Evolutionary conservation across 1,140 invertebrate species (phyloP), one percentile per base, ranked within the genome.

Genomic region (Bradynema listronoti): DNA sequence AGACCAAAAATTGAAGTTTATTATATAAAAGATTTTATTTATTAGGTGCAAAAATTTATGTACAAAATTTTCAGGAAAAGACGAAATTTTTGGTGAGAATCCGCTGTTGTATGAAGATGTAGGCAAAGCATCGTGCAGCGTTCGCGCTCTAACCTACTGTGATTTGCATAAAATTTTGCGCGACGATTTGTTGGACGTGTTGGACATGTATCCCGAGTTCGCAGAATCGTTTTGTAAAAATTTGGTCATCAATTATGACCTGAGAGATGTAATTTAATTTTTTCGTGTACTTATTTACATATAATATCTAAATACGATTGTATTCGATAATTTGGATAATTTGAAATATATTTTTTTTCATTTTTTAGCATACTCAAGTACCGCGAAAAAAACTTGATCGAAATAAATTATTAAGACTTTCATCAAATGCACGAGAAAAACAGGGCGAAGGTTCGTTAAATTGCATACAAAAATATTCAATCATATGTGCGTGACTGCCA

Each of bases 71-170:
- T 25, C 19, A 90, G 89, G 89, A 43, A 96, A 96, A 81, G 91
- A 92, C 76, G 93, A 98, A 80, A 91, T 96, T 73, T 97, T 97
- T 79, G 93, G 93, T 5, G 93, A 97, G 79, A 96, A 96, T 82
- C 90, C 93, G 3, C 93, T 91, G 79, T 84, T 88, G 63, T 86
- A 95, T 80, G 78, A 85, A 27, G 93, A 90, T 4, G 87, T 96
- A 52, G 93, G 93, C 19, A 95, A 96, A 78, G 94, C 91, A 39
- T 90, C 89, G 67, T 95, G 89, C 80, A 91, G 93, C 78, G 91
- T 97, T n/a, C 84, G 92, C 72, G 92, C 92, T n/a, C 83, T 98
- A 65, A 97, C 92, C 0, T 97, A 97, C 81, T 97, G 93, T 83
- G 93, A 98, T 84, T 84, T 98, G 50, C 93, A 97, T 80, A 93